Conservation (phyloP, 2,888 invertebrate genomes). For the Ypsolopha sequella region DNA sequence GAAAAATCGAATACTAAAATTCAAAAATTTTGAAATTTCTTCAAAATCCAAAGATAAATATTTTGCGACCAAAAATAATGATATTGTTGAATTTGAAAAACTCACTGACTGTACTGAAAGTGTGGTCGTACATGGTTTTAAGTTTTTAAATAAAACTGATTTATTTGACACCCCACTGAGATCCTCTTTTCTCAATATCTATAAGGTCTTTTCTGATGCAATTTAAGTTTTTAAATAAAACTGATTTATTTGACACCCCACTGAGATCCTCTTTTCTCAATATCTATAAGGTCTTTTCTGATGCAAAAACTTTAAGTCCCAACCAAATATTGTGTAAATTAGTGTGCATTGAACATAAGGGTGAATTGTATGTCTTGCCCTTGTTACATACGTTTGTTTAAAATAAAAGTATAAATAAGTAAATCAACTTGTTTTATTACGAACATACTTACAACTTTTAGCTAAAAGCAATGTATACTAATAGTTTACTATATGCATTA, state of each 20-base stretch:
- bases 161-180: background rate
- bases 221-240: background rate
- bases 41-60: slow-evolving; percentile 9
- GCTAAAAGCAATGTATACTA: too few species aligned
- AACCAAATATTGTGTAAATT: slow-evolving; percentile 3
- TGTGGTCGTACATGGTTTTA: background rate
- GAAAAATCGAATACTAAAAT: too few species aligned
- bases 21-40: slow-evolving; percentile 2
- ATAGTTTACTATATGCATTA: too few species aligned
- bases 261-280: background rate
- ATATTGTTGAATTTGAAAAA: slow-evolving; percentile 2
- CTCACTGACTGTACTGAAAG: background rate
- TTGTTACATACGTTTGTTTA: background rate
- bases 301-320: too few species aligned
- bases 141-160: too few species aligned
- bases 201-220: background rate
- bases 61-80: slow-evolving; percentile 4
- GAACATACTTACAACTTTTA: too few species aligned
- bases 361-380: slow-evolving; percentile 1
- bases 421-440: background rate
- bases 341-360: background rate
- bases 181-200: background rate
- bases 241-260: background rate
- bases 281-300: too few species aligned
- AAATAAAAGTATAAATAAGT: background rate